Conservation (phyloP, 2,888 invertebrate species). For the Meiosimyza platycephala region DNA sequence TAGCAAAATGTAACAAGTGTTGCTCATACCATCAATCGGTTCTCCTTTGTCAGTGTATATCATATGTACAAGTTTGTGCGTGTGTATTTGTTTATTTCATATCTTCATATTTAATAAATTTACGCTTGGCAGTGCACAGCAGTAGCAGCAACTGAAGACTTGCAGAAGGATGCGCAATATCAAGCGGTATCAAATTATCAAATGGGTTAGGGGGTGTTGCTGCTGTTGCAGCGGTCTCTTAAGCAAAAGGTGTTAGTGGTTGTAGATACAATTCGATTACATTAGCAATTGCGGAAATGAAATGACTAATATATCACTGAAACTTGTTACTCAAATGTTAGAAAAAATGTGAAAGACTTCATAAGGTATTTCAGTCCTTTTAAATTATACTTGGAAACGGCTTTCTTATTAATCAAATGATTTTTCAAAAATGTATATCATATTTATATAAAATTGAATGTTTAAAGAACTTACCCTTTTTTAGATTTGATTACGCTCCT, state of each 20-base stretch:
- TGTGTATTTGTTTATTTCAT: constrained; percentile 16
- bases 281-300: constrained; percentile 6
- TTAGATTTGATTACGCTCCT: too few relatives aligned
- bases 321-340: too few relatives aligned
- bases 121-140: constrained; percentile 22
- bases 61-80: constrained; percentile 17
- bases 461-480: too few relatives aligned
- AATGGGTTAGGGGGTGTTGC: not conserved
- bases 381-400: too few relatives aligned
- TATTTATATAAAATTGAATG: too few relatives aligned
- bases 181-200: not conserved
- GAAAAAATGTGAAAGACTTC: too few relatives aligned
- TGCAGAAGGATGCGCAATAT: not conserved
- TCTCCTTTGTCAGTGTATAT: constrained; percentile 15
- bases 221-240: not conserved
- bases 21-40: not conserved
- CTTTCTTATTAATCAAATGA: too few relatives aligned
- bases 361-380: too few relatives aligned
- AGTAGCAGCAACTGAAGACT: not conserved
- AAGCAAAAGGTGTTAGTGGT: not conserved
- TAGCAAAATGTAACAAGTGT: constrained; percentile 28
- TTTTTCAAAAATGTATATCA: too few relatives aligned
- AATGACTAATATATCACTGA: too few relatives aligned
- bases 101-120: constrained; percentile 36
- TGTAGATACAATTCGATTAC: constrained; percentile 26